Base-by-base conservation (phyloP, 1,140 invertebrate species). In the Trachymyrmex septentrionalis region DNA sequence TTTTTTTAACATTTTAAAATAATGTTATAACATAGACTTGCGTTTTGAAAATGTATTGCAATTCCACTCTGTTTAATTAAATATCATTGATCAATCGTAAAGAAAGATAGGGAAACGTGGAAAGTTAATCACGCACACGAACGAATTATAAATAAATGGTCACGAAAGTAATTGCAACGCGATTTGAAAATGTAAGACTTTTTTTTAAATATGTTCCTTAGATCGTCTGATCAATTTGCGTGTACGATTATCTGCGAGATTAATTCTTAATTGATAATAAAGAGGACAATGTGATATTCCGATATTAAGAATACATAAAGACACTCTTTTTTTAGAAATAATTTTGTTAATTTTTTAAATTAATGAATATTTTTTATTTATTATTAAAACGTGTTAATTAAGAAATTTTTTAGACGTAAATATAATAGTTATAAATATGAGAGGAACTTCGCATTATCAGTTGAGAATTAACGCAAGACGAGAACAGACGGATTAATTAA, bases 41-140 rank as follows among this genome's bases (percentile, higher is more conserved):
- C 30, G 3, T 38, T 75, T 38, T 55, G 2, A 80, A 53, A 10
- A 30, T 9, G 57, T 16, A 14, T 44, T 71, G 1, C 21, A 48
- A 19, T 59, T 61, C 48, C 0, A 27, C 30, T 19, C 0, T 72
- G 24, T 48, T 75, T 77, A 50, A 50, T 24, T 55, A 38, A 53
- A 19, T 16, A 4, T 69, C 2, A 21, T 71, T 12, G 10, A 10
- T 61, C 66, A 19, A 30, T 38, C 21, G 50, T 38, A 63, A n/a
- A 0, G 48, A 38, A n/a, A 71, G 64, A 44, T 38, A 30, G 69
- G 3, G 21, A 59, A 44, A 81, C 21, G 30, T 81, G 21, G 50
- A 69, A 81, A 81, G 78, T 81, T 71, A 81, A 81, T 71, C 78
- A 71, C 78, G 78, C 78, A 81, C 78, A 81, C 78, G 78, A 81